Evolutionary conservation across 2,797 vertebrate genomes (phyloP), one percentile per base, ranked within the genome.

Genomic region (Threskiornis aethiopicus): DNA sequence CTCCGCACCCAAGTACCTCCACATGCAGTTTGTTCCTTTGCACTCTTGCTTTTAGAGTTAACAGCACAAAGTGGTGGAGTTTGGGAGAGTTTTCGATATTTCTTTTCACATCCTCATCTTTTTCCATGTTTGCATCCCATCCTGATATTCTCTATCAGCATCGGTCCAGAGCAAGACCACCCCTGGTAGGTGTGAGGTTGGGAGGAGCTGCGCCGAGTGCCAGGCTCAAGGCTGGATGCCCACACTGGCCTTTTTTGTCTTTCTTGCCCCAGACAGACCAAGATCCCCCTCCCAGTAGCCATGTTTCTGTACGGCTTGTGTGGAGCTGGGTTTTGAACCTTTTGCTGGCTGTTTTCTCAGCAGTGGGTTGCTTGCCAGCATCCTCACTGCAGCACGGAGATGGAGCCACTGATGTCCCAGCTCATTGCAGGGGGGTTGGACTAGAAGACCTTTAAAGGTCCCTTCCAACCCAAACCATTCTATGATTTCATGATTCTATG

Each of bases 371-470:
- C 39, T 84, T 71, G 19, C 39, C 64, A 82, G 21, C 42, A 41
- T 44, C n/a, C 25, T 65, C 5, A 2, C 26, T 80, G n/a, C 29
- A 67, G 25, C 0, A 0, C 0, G 0, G 35, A 62, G n/a, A 17
- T 42, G 49, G 41, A 85, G 35, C 13, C 33, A 35, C 31, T 16
- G 12, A 46, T 75, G 25, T 69, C 55, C 3, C 0, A 72, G 37
- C 21, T 80, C 8, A 4, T 24, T 59, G 21, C 37, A 52, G 59
- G 11, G 28, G 2, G 2, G 19, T 83, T 70, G 51, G 39, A 41
- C 25, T 57, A 26, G 9, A 15, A 61, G 37, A 49, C 13, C 15
- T 58, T 39, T 61, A 57, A 89, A 73, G 46, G 8, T 69, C 5
- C 16, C 9, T 57, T 86, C 80, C 17, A 65, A 33, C 13, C 14